Base-by-base conservation (phyloP, 2,797 vertebrate species). In the Myotis daubentonii region DNA sequence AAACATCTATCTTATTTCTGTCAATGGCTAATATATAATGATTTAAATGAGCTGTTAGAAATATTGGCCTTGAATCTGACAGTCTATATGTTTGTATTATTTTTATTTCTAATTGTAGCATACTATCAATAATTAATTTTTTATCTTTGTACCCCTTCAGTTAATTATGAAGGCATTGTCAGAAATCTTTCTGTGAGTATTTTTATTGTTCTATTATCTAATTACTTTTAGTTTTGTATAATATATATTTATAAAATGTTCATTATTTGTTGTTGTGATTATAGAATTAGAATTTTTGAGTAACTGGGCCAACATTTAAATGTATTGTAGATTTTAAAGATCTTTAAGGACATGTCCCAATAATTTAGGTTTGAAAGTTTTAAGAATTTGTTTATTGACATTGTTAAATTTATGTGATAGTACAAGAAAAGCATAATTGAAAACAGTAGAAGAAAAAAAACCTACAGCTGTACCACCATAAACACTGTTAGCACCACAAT, bases 151-250 rank as follows among this genome's bases (percentile, higher is more conserved):
- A 94, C 96, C 98, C 94, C 97, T 98, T 97, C 97, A 99, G 99
- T 99, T 98, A 98, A 99, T 98, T 99, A 99, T 95, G 99, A 99
- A 97, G 98, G 97, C 83, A 89, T 99, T 94, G 97, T 99, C 97
- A 99, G 98, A 97, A 99, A 99, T 96, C 98, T 99, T 97, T 99
- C 99, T 96, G 99, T 99, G 99, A 99, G 99, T 98, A 75, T 89
- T 3, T 0, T 94, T 87, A 65, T 62, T 94, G 92, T 47, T 79
- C 28, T 16, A 68, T 70, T 96, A 53, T 68, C 3, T 68, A 36
- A 33, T 91, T 89, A 75, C 81, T 91, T 3, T 85, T 89, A 66
- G 28, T 84, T 95, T 96, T 62, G 3, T 83, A 2, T 88, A 66
- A 85, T 72, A 80, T 23, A 8, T 66, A 68, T 75, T 79, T 80